phyloP scores from a whole-genome alignment of 1,140 invertebrate species.

The Ctenoplectra terminalis region DNA sequence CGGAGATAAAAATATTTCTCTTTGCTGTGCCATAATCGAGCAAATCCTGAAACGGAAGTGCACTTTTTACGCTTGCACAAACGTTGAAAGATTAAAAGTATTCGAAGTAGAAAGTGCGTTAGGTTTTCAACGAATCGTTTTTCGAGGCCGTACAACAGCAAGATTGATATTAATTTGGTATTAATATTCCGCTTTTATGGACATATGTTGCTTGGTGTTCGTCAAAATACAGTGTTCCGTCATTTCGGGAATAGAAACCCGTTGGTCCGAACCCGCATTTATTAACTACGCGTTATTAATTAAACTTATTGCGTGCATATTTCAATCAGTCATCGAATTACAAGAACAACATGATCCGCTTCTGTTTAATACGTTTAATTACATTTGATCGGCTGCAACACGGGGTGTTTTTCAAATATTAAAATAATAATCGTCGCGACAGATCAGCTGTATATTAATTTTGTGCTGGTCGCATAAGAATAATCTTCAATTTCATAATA shows the following conservation, averaged over 20 bases:
- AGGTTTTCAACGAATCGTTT: neutral
- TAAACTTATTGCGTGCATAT: slow-evolving; percentile 10
- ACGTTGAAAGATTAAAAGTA: neutral
- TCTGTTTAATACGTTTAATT: slow-evolving; percentile 27
- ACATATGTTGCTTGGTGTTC: neutral
- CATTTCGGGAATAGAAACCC: neutral
- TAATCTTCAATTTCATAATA: neutral
- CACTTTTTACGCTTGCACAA: neutral
- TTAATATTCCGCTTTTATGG: neutral
- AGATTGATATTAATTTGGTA: neutral
- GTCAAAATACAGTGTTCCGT: neutral
- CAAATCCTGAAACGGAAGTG: neutral
- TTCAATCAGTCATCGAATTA: slow-evolving; percentile 12
- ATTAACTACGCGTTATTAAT: slow-evolving; percentile 4
- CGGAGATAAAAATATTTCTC: neutral
- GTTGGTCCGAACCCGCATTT: neutral
- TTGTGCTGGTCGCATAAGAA: neutral
- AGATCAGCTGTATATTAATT: neutral
- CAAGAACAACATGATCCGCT: neutral
- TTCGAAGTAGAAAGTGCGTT: neutral
- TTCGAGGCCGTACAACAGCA: neutral
- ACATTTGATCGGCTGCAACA: no score
- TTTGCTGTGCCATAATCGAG: neutral
- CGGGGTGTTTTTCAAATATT: neutral
- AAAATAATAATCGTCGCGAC: neutral